Percentiles rank a stretch among this genome's conserved stretches.
Evolutionary conservation across 2,797 vertebrate species (phyloP).

Genomic region (Lagocephalus sceleratus): DNA sequence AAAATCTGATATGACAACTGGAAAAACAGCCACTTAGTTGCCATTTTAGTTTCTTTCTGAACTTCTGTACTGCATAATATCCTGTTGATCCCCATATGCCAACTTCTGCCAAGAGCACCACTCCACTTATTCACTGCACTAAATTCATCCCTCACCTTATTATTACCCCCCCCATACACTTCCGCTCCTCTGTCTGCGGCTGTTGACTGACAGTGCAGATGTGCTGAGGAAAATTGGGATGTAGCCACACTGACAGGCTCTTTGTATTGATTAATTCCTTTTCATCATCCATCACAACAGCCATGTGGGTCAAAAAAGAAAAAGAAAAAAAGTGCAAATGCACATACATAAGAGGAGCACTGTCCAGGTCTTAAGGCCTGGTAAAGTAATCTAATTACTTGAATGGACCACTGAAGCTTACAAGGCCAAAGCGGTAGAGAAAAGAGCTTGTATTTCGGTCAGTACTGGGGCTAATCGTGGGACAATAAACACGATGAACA

Average conservation of each 20-base stretch:
- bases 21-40: constrained; percentile 14
- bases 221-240: constrained; percentile 60
- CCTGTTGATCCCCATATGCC: background rate
- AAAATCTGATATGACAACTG: constrained; percentile 17
- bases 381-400: constrained; percentile 64
- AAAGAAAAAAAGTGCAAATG: background rate
- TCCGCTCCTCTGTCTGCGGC: constrained; percentile 16
- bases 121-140: constrained; percentile 19
- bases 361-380: constrained; percentile 40
- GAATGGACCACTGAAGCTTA: constrained; percentile 52
- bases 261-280: constrained; percentile 69
- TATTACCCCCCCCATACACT: constrained; percentile 24
- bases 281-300: constrained; percentile 60
- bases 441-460: constrained; percentile 27
- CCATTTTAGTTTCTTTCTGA: constrained; percentile 15
- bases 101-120: constrained; percentile 8
- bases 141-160: constrained; percentile 20
- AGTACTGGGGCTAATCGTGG: constrained; percentile 21
- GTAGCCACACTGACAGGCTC: constrained; percentile 55
- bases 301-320: constrained; percentile 19
- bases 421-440: constrained; percentile 43
- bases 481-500: constrained; percentile 44
- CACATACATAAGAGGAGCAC: constrained; percentile 28
- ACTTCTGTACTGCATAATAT: background rate
- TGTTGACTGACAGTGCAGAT: constrained; percentile 52